Base-by-base conservation (phyloP, 1,140 invertebrate genomes). In the Drosophila equinoxialis region DNA sequence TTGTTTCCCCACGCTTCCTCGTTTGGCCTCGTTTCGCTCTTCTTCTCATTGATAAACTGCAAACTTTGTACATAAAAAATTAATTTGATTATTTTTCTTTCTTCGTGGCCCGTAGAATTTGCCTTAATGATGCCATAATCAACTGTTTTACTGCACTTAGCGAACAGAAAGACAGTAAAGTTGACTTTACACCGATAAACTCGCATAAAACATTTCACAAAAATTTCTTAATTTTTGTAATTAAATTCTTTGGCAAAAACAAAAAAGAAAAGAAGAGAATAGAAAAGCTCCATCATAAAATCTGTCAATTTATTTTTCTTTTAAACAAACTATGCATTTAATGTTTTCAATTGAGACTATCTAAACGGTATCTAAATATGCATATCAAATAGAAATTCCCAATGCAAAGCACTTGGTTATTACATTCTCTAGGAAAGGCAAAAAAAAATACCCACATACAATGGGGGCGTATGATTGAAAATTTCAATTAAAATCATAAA, bases 401-500 rank as follows among this genome's bases (percentile, higher is more conserved):
- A 39, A 39, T 60, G 17, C 58, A 8, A 60, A 71, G 73, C 14
- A 23, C 45, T 51, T 51, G 17, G 17, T 51, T 51, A 51, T 51
- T 51, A 51, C 45, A 51, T 51, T 51, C 45, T 51, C 45, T 51
- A 7, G n/a, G 45, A 6, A 10, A 8, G 11, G 10, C 11, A 42
- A n/a, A 48, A 48, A 48, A 48, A 17, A 17, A 20, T 11, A 4
- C 17, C 8, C 20, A 23, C 17, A 23, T 23, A 23, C 17, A 51
- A 72, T 70, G 69, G 63, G 70, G 71, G 60, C 65, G 39, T 37
- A 20, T 68, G 66, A 76, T 74, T 66, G 74, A 77, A 83, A 89
- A 78, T 89, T 84, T 89, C 86, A 89, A 89, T 89, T 89, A 89
- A 89, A 84, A 84, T 75, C 74, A 90, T 89, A 84, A 89, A 89